Percentiles rank a stretch among this genome's conserved stretches.
These are phyloP conservation scores for Hemichromis elongatus DNA, from an alignment of 2,113 vertebrate genomes.

Conservation along the genomic window DNA sequence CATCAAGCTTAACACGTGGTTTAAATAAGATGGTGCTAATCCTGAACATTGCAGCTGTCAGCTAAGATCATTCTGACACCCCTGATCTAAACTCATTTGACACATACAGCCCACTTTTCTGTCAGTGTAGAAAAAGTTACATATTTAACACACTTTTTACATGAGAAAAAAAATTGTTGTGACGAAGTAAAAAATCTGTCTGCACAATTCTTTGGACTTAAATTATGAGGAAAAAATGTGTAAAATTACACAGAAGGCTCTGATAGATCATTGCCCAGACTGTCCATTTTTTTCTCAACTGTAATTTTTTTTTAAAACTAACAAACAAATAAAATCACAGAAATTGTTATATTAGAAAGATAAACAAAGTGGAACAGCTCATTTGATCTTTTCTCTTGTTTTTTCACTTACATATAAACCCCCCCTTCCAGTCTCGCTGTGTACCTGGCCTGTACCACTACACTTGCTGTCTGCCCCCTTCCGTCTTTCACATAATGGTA, in stretches of 20 bases:
- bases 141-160: not conserved
- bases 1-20: not conserved
- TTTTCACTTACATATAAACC: too few species aligned
- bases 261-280: not conserved
- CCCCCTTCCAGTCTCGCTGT: fast-evolving
- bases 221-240: not conserved
- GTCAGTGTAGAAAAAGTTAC: too few species aligned
- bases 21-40: not conserved
- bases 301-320: not conserved
- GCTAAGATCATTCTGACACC: not conserved
- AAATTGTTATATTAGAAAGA: not conserved
- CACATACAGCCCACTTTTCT: not conserved
- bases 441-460: not conserved
- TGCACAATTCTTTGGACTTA: not conserved
- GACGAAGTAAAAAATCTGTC: not conserved
- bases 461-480: not conserved
- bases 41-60: not conserved
- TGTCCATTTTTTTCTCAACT: not conserved
- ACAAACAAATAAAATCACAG: not conserved
- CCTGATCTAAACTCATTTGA: fast-evolving
- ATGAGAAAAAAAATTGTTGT: not conserved
- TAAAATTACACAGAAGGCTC: not conserved
- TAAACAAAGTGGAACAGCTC: too few species aligned
- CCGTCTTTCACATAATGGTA: not conserved
- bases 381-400: too few species aligned